Base-by-base conservation (phyloP, 2,888 invertebrate genomes). In the Limulus polyphemus region DNA sequence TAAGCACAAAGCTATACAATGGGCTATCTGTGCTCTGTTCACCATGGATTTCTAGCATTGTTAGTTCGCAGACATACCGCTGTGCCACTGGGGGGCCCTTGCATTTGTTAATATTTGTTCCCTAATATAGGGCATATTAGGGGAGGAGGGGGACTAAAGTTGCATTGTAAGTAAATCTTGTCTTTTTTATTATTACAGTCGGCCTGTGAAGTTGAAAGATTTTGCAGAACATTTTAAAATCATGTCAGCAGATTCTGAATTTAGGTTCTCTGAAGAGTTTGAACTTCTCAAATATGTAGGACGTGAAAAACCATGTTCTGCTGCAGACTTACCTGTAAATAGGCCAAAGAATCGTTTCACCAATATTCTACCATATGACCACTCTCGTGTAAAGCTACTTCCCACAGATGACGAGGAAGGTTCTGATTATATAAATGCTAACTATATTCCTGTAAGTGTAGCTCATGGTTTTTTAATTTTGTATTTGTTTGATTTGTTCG, bases 331-430 rank as follows among this genome's bases (percentile, higher is more conserved):
- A 71, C 91, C 95, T n/a, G 90, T 89, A 74, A 99, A 99, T 80
- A 83, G 98, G 56, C 94, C 94, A 49, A 99, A 99, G 81, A 99
- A 99, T 81, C 84, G 95, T 56, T 99, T 99, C 79, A 98, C 98
- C 63, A 99, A 99, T 80, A 98, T 99, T 77, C 81, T 98, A 70
- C 97, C 99, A 0, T 99, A 97, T 78, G 97, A 97, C 79, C 95
- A 95, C 79, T 93, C 93, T 62, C 84, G 97, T 67, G 92, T 90
- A 76, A 94, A 94, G 77, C 82, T 95, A 69, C 89, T 91, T 75
- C 91, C 93, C 11, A 91, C 91, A 9, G 94, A 94, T 78, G 92
- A 54, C 9, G 54, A 54, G 32, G 54, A 54, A 54, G 54, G 54
- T 17, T 54, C 54, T 14, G 54, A 54, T 78, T 95, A 94, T 77